phyloP scores from a whole-genome alignment of 2,113 vertebrate species.

The Clarias macrocephalus region DNA sequence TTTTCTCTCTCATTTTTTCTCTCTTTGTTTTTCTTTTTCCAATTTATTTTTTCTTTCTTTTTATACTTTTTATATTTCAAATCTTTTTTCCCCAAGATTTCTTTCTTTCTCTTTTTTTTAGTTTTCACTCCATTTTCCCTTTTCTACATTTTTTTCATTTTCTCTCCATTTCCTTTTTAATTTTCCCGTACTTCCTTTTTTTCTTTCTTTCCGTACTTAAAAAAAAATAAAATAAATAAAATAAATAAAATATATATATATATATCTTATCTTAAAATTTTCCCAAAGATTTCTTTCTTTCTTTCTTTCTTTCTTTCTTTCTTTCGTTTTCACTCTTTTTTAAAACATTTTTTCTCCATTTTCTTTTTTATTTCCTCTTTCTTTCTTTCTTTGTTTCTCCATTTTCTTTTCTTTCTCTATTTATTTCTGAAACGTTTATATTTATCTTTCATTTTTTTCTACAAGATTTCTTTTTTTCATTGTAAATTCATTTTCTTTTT shows the following conservation, averaged over 20 bases:
- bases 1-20: too few relatives aligned
- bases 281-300: too few relatives aligned
- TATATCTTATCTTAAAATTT: too few relatives aligned
- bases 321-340: too few relatives aligned
- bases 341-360: fast-evolving
- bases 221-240: too few relatives aligned
- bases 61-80: not conserved
- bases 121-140: not conserved
- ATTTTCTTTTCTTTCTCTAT: not conserved
- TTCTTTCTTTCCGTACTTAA: not conserved
- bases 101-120: not conserved
- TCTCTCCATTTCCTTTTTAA: not conserved
- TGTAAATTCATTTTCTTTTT: not conserved
- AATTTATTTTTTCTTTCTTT: not conserved
- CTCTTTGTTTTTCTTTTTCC: not conserved
- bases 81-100: not conserved
- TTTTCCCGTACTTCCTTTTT: not conserved
- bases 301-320: too few relatives aligned
- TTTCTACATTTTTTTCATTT: not conserved
- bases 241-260: too few relatives aligned
- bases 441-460: not conserved
- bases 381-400: not conserved
- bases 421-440: too few relatives aligned
- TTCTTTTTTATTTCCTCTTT: not conserved
- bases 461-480: too few relatives aligned